A percentile compares a stretch with the other conserved stretches of the same genome.
Evolutionary conservation across 2,888 invertebrate genomes (phyloP).

Genomic region (Synergus japonicus): DNA sequence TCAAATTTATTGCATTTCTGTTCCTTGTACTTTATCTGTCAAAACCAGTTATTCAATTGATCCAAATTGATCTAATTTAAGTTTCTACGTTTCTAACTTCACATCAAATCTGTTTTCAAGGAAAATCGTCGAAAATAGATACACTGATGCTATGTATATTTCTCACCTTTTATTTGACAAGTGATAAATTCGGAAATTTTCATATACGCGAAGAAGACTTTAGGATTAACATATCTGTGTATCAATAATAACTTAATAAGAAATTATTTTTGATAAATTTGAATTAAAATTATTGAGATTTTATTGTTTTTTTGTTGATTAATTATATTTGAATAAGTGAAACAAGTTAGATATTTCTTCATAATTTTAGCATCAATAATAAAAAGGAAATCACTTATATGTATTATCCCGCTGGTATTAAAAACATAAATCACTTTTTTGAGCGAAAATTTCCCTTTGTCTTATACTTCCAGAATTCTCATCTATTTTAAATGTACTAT

Average conservation of each 20-base stretch:
- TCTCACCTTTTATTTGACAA: neutral
- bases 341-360: too few species aligned
- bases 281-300: neutral
- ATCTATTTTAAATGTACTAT: too few species aligned
- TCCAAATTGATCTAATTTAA: slow-evolving; percentile 3
- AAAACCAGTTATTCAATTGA: slow-evolving; percentile 9
- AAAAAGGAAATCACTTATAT: too few species aligned
- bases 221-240: neutral
- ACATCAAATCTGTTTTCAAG: slow-evolving; percentile 12
- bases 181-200: neutral
- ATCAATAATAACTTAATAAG: neutral
- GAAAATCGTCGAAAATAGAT: slow-evolving; percentile 2
- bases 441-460: too few species aligned
- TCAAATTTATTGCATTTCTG: neutral
- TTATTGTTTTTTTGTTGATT: neutral
- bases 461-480: too few species aligned
- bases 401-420: too few species aligned
- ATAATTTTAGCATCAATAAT: too few species aligned
- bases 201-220: neutral
- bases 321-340: too few species aligned
- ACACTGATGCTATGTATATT: neutral
- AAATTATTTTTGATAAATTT: slow-evolving; percentile 35
- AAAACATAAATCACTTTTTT: too few species aligned
- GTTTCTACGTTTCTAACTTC: neutral
- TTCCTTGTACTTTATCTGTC: neutral